Evolutionary conservation across 2,797 vertebrate genomes (phyloP), one percentile per base, ranked within the genome.

Genomic region (Scarus forsteni): DNA sequence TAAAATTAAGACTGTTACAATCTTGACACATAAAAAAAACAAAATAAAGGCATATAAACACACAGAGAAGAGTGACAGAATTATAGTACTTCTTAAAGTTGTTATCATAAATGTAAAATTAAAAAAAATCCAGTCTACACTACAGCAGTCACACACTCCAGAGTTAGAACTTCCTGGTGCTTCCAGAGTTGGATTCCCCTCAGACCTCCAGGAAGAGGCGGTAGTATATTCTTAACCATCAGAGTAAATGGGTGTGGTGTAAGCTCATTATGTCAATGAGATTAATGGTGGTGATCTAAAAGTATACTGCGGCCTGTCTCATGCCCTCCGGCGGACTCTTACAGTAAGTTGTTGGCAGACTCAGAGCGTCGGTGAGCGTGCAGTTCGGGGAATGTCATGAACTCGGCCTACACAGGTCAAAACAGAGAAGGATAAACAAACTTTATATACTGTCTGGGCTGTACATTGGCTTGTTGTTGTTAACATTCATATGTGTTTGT

Each of bases 181-280:
- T n/a, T 51, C 35, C 8, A 62, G 57, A 57, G 16, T 12, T 54
- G 48, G 14, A 1, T 59, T 42, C 6, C 18, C 36, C 15, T 42
- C 0, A 8, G 92, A 89, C 91, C 92, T 93, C 73, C 92, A 91
- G 91, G 92, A 93, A 95, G 62, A 34, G 7, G 8, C 7, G 14
- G 93, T 92, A 94, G 94, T 94, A 94, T 95, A 94, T 95, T 96
- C 95, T 94, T 94, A 92, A 90, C 92, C 95, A 94, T 94, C 89
- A 35, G 93, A 94, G 94, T 94, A 93, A 92, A 91, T 89, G 89
- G 42, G 34, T 44, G 51, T 13, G 38, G 92, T 94, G 91, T 95
- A 96, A 96, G 94, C 94, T 94, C 94, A 95, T 96, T 95, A 96
- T 92, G 89, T 91, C 94, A 96, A 96, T 95, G 93, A 95, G 95